phyloP scores from a whole-genome alignment of 2,888 invertebrate species.

The Empis livida region DNA sequence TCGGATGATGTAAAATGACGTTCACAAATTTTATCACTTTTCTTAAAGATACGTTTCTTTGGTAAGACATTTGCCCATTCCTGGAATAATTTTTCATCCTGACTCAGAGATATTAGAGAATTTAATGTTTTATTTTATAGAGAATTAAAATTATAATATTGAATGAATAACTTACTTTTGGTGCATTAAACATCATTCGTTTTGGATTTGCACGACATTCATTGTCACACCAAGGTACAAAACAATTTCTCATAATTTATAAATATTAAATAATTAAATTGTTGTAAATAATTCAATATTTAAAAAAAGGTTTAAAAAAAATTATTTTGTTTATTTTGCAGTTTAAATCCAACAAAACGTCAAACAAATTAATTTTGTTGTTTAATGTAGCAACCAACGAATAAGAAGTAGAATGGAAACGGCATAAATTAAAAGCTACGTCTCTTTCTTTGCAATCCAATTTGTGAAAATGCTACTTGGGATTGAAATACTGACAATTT shows the following conservation, averaged over 20 bases:
- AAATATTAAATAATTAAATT: neutral
- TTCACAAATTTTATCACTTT: constrained; percentile 21
- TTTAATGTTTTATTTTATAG: neutral
- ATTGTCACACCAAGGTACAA: constrained; percentile 5
- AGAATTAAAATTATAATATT: neutral
- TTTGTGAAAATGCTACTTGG: no score
- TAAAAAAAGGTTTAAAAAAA: no score
- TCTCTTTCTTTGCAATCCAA: no score
- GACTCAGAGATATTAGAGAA: neutral
- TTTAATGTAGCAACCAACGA: no score
- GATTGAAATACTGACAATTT: no score
- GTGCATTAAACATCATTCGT: constrained; percentile 6
- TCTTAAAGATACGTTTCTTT: constrained; percentile 16
- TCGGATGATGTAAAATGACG: constrained; percentile 19
- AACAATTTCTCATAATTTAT: constrained; percentile 5
- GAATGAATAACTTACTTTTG: neutral
- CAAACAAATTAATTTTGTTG: no score
- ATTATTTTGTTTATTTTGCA: no score
- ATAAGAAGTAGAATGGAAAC: no score
- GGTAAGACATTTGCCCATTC: constrained; percentile 20
- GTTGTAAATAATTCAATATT: neutral
- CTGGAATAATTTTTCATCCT: constrained; percentile 16
- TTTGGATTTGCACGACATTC: neutral
- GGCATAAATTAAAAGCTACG: no score
- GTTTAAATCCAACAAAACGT: no score